Evolutionary conservation across 2,113 vertebrate genomes (phyloP), one percentile per base, ranked within the genome.

Genomic region (Myanophis thanlyinensis): DNA sequence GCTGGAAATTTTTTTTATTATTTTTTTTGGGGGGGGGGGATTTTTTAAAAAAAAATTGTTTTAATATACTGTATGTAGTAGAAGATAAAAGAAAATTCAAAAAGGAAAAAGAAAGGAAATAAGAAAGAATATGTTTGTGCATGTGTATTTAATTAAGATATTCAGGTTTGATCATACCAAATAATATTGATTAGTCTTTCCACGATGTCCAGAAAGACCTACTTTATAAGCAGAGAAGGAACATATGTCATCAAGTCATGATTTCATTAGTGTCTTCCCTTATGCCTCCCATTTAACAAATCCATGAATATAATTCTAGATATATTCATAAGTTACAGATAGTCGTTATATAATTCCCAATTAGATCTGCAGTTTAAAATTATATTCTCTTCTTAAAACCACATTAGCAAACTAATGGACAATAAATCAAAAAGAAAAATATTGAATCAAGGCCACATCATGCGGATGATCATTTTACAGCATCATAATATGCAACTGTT

Each of bases 11-110:
- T 53, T n/a, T n/a, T n/a, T n/a, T n/a, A n/a, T n/a, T n/a, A n/a
- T n/a, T n/a, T n/a, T n/a, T 53, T 13, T 10, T 1, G 7, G 54
- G 2, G 23, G 23, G 49, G 11, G 48, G 8, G 0, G 2, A 44
- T 10, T 3, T 88, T 67, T 62, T 15, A 7, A 1, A 40, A 80
- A 80, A 80, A 80, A 80, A 67, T 6, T 44, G 18, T 18, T 80
- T 80, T 80, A 80, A 40, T 40, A 44, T 80, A 44, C 73, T 40
- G 35, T 40, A 44, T 22, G 12, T 27, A 30, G 27, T 22, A 67
- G 7, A 80, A 80, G 73, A 80, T 80, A 22, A 44, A 80, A 80
- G 18, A 80, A 80, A 80, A 80, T 22, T 80, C 44, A 10, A 80
- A 80, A 44, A 80, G 35, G 67, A 40, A 20, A 7, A 80, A 80